These are phyloP conservation scores for Trogon surrucura DNA, from an alignment of 2,113 vertebrate species.

Conservation along the genomic window DNA sequence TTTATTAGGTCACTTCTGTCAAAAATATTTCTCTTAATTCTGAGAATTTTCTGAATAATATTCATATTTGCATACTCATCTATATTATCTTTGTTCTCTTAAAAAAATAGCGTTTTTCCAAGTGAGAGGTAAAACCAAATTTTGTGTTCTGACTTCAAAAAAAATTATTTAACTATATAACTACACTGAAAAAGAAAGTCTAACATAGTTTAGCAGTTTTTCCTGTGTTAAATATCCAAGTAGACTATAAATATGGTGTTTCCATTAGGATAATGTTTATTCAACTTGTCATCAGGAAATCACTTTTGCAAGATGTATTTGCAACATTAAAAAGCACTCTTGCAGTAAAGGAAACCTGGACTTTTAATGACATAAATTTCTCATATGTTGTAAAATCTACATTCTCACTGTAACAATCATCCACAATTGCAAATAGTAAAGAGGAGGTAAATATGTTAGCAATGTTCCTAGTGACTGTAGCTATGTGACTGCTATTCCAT, in stretches of 20 bases:
- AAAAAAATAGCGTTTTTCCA: background rate
- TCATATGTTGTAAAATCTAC: background rate
- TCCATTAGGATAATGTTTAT: background rate
- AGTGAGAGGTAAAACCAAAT: background rate
- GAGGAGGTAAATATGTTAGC: background rate
- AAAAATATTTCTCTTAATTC: background rate
- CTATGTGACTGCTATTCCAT: background rate
- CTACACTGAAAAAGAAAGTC: background rate
- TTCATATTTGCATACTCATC: background rate
- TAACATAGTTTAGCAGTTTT: background rate
- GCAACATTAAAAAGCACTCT: background rate
- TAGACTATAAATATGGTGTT: background rate
- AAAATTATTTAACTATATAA: background rate
- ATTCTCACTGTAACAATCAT: background rate
- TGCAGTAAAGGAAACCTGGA: background rate
- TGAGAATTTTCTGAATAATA: background rate
- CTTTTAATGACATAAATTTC: background rate
- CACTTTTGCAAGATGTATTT: background rate
- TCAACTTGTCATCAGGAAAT: background rate
- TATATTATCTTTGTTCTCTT: background rate
- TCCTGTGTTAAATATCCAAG: background rate
- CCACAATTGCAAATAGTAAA: background rate
- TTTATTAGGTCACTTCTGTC: background rate
- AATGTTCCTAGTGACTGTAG: background rate
- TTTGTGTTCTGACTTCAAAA: background rate